Conservation (phyloP, 2,888 invertebrate species). For the Temnothorax rugatulus region DNA sequence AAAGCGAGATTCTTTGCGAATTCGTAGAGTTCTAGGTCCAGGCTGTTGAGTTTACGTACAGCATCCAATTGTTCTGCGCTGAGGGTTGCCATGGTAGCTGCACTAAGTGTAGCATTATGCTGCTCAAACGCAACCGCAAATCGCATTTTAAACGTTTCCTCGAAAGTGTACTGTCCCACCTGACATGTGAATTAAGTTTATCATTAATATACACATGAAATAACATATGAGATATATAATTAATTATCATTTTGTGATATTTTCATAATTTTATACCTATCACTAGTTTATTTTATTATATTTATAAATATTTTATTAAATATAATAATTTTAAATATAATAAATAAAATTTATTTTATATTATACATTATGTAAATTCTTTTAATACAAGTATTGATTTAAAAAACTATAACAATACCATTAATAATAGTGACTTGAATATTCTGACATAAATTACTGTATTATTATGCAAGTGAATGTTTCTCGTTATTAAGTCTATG, state of each 20-base stretch:
- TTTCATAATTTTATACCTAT: neutral
- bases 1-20: conserved; percentile 96
- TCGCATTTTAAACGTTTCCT: conserved; percentile 96
- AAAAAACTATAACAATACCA: neutral
- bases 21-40: conserved; percentile 97
- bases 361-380: neutral
- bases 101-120: conserved; percentile 96
- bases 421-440: conserved; percentile 17
- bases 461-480: neutral
- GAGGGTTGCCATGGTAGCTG: conserved; percentile 93
- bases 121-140: conserved; percentile 97
- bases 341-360: neutral
- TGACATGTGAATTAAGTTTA: conserved; percentile 78
- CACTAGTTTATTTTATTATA: neutral
- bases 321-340: no score
- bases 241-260: neutral
- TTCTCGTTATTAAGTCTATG: neutral
- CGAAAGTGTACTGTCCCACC: conserved; percentile 97
- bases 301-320: no score
- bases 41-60: conserved; percentile 93
- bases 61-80: conserved; percentile 91
- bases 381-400: neutral
- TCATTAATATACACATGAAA: conserved; percentile 61
- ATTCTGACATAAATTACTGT: neutral
- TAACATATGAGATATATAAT: neutral